Evolutionary conservation across 2,888 invertebrate species (phyloP).

Genomic region (Drosophila kanekoi): DNA sequence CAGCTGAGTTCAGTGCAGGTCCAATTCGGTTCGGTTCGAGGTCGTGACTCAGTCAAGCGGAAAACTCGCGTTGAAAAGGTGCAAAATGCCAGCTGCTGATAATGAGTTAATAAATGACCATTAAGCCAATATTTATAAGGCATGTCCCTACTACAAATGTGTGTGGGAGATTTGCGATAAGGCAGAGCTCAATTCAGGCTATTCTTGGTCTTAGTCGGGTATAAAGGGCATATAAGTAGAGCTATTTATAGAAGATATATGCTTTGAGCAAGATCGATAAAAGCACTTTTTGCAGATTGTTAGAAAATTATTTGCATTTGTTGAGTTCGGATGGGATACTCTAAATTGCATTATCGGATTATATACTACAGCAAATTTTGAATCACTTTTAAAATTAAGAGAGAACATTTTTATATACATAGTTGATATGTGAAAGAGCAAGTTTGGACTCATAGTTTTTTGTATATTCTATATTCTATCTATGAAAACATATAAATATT

Average conservation of each 20-base stretch:
- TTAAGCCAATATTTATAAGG: constrained; percentile 64
- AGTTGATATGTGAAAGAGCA: too few relatives aligned
- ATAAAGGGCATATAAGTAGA: background rate
- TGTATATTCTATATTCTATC: too few relatives aligned
- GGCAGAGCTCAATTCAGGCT: constrained; percentile 19
- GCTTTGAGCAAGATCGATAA: background rate
- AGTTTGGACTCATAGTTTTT: too few relatives aligned
- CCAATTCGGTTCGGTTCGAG: constrained; percentile 5
- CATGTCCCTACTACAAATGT: background rate
- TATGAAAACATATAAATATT: too few relatives aligned
- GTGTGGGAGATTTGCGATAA: constrained; percentile 35
- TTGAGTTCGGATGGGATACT: too few relatives aligned
- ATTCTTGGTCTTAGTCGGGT: background rate
- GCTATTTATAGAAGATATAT: background rate
- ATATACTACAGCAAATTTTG: too few relatives aligned
- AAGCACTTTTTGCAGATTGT: background rate
- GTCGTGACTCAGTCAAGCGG: constrained; percentile 51
- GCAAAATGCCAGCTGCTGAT: constrained; percentile 70
- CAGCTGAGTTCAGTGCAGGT: constrained; percentile 8
- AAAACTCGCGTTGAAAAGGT: constrained; percentile 66
- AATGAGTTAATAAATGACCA: constrained; percentile 76
- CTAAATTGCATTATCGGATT: too few relatives aligned
- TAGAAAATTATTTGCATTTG: too few relatives aligned
- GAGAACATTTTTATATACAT: too few relatives aligned
- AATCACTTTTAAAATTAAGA: too few relatives aligned